Evolutionary conservation across 2,113 vertebrate species (phyloP).

Genomic region (Indri indri): DNA sequence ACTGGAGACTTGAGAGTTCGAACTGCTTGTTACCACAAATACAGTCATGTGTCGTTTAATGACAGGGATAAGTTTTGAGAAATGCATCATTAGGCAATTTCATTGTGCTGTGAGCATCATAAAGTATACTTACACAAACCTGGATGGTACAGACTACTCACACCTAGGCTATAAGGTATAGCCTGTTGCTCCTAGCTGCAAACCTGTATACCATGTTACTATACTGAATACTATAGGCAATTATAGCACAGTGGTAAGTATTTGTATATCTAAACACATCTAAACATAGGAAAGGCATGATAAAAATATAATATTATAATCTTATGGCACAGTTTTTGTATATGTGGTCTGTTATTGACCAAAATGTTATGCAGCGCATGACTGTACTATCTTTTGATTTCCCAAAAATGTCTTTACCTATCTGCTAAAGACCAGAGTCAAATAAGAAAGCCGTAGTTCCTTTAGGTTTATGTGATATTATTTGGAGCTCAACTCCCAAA

Average conservation of each 20-base stretch:
- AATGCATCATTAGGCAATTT: not conserved
- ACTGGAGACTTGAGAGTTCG: not conserved
- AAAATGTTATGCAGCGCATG: not conserved
- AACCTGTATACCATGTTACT: not conserved
- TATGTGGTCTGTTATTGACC: not conserved
- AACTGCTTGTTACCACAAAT: not conserved
- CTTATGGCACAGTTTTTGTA: not conserved
- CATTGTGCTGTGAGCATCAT: not conserved
- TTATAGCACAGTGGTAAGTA: not conserved
- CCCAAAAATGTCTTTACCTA: not conserved
- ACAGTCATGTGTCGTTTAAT: not conserved
- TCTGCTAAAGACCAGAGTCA: not conserved
- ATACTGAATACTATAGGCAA: not conserved
- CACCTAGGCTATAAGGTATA: not conserved
- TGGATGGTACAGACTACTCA: not conserved
- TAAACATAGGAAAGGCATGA: not conserved
- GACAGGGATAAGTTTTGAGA: not conserved
- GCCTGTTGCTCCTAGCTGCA: not conserved
- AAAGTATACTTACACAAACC: not conserved
- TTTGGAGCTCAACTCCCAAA: not conserved
- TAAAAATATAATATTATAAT: not conserved
- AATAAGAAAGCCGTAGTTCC: not conserved
- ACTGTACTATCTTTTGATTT: not conserved
- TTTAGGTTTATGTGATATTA: slow-evolving; percentile 1
- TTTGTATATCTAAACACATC: not conserved